phyloP scores from a whole-genome alignment of 2,888 invertebrate genomes.

The Corythucha ciliata region DNA sequence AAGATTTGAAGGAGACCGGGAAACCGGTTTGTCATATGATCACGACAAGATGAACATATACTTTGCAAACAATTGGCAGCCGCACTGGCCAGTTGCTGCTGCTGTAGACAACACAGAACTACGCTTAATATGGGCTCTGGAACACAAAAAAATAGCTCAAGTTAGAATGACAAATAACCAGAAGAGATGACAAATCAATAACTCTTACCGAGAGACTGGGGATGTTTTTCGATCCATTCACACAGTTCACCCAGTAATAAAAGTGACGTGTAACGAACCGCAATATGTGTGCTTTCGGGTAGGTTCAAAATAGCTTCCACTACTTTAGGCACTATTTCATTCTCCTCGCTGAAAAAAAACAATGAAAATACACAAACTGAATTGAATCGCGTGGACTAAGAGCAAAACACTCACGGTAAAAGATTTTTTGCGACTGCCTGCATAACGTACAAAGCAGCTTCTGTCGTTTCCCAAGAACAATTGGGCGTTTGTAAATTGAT shows the following conservation, averaged over 20 bases:
- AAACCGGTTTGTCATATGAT: slow-evolving; percentile 67
- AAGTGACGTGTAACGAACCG: slow-evolving; percentile 81
- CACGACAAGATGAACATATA: slow-evolving; percentile 72
- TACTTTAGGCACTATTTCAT: slow-evolving; percentile 85
- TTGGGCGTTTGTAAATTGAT: slow-evolving; percentile 59
- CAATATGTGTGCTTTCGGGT: slow-evolving; percentile 70
- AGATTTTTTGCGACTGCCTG: slow-evolving; percentile 90
- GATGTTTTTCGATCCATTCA: slow-evolving; percentile 90
- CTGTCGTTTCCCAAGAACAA: slow-evolving; percentile 83
- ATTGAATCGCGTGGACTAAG: no score
- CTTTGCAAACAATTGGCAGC: slow-evolving; percentile 77
- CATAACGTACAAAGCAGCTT: slow-evolving; percentile 92
- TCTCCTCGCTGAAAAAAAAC: slow-evolving; percentile 61
- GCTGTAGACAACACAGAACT: slow-evolving; percentile 61
- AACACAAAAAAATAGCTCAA: not conserved
- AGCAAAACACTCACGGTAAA: slow-evolving; percentile 65
- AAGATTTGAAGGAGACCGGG: slow-evolving; percentile 63
- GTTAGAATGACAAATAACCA: not conserved
- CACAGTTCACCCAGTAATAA: slow-evolving; percentile 79
- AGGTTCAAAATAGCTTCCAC: slow-evolving; percentile 81
- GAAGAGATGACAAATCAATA: not conserved
- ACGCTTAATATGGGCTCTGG: slow-evolving; percentile 71
- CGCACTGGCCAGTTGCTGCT: slow-evolving; percentile 62
- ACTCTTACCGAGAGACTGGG: slow-evolving; percentile 55
- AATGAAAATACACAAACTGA: not conserved